A percentile compares a stretch with the other conserved stretches of the same genome.
Conservation (phyloP, 2,888 invertebrate genomes). For the Baccha elongata region DNA sequence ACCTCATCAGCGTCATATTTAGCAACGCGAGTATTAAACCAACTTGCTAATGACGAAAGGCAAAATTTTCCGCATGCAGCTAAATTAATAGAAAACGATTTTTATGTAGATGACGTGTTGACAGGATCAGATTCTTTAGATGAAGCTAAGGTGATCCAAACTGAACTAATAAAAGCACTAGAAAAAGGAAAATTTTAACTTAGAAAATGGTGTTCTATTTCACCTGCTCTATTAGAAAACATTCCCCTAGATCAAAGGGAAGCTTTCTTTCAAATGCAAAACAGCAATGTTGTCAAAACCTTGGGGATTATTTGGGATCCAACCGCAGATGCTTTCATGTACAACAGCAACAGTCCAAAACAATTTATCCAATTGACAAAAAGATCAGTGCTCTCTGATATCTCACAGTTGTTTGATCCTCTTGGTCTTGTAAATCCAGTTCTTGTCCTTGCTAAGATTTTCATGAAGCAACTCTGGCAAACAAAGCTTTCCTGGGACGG, state of each 20-base stretch:
- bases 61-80: not conserved
- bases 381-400: too few species aligned
- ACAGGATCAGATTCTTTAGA: slow-evolving; percentile 34
- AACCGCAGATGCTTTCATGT: slow-evolving; percentile 32
- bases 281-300: too few species aligned
- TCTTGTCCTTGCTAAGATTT: too few species aligned
- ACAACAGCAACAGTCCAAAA: not conserved
- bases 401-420: slow-evolving; percentile 75
- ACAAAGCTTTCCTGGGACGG: too few species aligned
- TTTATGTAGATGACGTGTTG: slow-evolving; percentile 61
- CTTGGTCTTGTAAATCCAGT: slow-evolving; percentile 37
- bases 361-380: slow-evolving; percentile 44
- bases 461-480: too few species aligned
- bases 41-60: slow-evolving; percentile 7
- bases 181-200: slow-evolving; percentile 36
- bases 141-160: too few species aligned
- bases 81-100: too few species aligned
- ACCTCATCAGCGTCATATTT: not conserved
- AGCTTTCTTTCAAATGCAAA: too few species aligned
- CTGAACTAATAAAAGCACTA: slow-evolving; percentile 3
- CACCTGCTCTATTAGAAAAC: not conserved
- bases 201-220: slow-evolving; percentile 44
- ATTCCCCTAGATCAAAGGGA: too few species aligned
- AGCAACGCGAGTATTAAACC: slow-evolving; percentile 2
- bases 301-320: too few species aligned